Conservation (phyloP, 2,888 invertebrate species). For the Cephus sareptanus region DNA sequence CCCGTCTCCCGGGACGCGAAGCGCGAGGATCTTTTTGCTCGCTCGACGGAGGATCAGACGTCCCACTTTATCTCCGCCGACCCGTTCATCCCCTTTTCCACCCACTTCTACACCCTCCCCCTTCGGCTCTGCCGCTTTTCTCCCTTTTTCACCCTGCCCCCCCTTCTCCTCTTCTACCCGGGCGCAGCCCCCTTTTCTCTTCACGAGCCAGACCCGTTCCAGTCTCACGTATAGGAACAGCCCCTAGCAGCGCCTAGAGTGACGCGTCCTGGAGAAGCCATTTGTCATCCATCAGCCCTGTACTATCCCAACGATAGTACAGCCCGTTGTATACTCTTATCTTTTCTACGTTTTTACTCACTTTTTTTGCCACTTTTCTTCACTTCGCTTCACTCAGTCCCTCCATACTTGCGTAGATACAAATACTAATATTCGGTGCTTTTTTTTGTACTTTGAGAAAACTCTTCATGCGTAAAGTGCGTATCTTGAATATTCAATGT, state of each 20-base stretch:
- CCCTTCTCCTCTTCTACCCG: constrained; percentile 61
- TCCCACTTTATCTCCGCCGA: constrained; percentile 68
- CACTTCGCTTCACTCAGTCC: constrained; percentile 70
- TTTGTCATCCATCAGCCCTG: constrained; percentile 61
- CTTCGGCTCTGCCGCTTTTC: constrained; percentile 69
- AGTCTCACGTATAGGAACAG: constrained; percentile 61
- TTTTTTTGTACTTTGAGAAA: neutral
- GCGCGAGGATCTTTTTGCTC: constrained; percentile 64
- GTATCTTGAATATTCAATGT: neutral
- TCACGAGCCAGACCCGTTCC: constrained; percentile 62
- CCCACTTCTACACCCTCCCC: constrained; percentile 52
- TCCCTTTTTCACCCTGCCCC: constrained; percentile 63
- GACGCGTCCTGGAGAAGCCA: constrained; percentile 31
- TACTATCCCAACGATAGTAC: constrained; percentile 45
- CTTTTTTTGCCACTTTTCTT: neutral
- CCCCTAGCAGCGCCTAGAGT: constrained; percentile 40
- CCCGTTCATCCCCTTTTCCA: constrained; percentile 68
- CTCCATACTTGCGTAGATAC: constrained; percentile 46
- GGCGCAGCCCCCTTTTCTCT: constrained; percentile 54
- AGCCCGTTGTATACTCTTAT: constrained; percentile 3
- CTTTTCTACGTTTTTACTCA: neutral
- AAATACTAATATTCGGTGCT: neutral
- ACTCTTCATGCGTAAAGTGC: neutral
- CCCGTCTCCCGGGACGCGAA: constrained; percentile 62
- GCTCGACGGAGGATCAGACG: constrained; percentile 66